Evolutionary conservation across 1,140 invertebrate genomes (phyloP), one percentile per base, ranked within the genome.

Genomic region (Pectinophora gossypiella): DNA sequence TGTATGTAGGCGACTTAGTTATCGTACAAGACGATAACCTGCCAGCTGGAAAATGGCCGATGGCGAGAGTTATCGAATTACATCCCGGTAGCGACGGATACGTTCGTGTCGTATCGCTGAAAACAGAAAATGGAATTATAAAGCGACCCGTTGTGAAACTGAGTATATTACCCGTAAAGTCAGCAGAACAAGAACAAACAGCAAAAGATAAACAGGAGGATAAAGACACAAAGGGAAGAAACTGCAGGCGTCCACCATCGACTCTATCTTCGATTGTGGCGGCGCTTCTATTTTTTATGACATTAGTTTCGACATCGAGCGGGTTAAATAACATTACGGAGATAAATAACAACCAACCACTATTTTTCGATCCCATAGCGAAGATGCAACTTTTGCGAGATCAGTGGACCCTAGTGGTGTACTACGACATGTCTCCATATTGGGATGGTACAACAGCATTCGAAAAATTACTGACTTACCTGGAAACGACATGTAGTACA

Each of bases 131-230:
- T 47, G 54, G 59, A 22, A 18, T 47, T 7, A 42, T 73, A 12
- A 64, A 58, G 15, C 16, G 68, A 27, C 62, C 64, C 47, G 16
- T 70, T n/a, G 40, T 43, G 3, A 54, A 62, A 47, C 15, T 73
- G 19, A 70, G 62, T 19, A 22, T 48, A 0, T 19, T 72, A 36
- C 63, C 63, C 19, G 35, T 61, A 13, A 27, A 19, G 13, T 10
- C 40, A 18, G 7, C 21, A 18, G 7, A 40, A 3, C 10, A 20
- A 16, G 10, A 50, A 15, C 9, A 38, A 1, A 16, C 22, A 23
- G 22, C 4, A 23, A 10, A 32, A 32, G 10, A 19, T 2, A 12
- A 6, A 50, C 2, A 19, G 10, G 10, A n/a, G 4, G 18, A 22
- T 19, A n/a, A 22, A 13, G 15, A 10, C 32, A 18, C 27, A 20